Conservation (phyloP, 2,113 vertebrate genomes). For the Calypte anna region DNA sequence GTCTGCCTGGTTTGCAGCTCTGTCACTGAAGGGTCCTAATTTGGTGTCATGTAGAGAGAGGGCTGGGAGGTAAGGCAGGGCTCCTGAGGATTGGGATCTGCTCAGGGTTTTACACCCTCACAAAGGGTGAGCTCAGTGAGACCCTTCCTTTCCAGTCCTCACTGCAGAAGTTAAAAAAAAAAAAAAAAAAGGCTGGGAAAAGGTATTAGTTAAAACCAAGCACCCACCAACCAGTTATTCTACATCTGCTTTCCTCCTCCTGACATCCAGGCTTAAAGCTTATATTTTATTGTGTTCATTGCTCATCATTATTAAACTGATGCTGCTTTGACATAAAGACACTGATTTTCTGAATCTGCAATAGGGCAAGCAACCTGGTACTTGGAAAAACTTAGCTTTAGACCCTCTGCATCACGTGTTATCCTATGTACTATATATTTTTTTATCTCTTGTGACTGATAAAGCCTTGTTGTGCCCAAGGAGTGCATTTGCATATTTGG, state of each 20-base stretch:
- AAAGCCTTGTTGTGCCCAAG: not conserved
- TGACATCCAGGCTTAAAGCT: not conserved
- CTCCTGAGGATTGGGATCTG: not conserved
- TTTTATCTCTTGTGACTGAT: not conserved
- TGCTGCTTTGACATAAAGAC: not conserved
- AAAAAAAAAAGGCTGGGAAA: not conserved
- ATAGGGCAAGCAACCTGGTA: not conserved
- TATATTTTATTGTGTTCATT: not conserved
- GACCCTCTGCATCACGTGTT: not conserved
- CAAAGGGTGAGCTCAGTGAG: not conserved
- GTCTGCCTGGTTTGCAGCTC: slow-evolving; percentile 54
- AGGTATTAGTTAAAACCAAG: not conserved
- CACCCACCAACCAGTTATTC: not conserved
- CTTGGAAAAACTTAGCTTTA: not conserved
- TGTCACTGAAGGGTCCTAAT: slow-evolving; percentile 53
- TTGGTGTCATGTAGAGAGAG: slow-evolving; percentile 50
- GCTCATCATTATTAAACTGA: not conserved
- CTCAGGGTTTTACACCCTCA: not conserved
- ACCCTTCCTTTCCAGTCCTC: not conserved
- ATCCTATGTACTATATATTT: accelerated
- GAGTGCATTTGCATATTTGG: not conserved
- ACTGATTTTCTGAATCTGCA: not conserved
- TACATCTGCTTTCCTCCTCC: not conserved
- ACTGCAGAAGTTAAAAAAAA: not conserved
- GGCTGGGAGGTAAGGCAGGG: not conserved